Conservation (phyloP, 2,113 vertebrate species). For the Taurulus bubalis region DNA sequence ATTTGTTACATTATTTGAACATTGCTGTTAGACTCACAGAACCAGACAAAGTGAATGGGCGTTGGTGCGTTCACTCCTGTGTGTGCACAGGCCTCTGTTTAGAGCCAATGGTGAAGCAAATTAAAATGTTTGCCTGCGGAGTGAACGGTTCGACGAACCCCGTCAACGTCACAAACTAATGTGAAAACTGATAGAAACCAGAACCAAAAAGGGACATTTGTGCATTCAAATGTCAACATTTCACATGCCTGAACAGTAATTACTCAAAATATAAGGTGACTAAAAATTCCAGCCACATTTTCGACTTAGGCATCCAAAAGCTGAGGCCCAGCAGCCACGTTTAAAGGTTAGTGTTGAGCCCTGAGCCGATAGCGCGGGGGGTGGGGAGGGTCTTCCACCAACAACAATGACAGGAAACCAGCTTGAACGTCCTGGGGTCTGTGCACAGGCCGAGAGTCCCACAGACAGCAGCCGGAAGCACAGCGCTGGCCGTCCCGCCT, state of each 20-base stretch:
- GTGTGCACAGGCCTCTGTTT: neutral
- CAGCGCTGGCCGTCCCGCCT: conserved; percentile 34
- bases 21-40: no score
- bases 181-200: neutral
- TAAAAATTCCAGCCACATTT: neutral
- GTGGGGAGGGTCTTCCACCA: conserved; percentile 37
- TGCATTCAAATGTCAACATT: no score
- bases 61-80: no score
- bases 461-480: conserved; percentile 40
- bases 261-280: neutral
- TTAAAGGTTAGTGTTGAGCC: neutral
- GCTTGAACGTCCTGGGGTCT: conserved; percentile 65
- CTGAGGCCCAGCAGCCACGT: neutral
- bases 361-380: conserved; percentile 6
- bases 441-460: conserved; percentile 47
- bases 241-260: no score
- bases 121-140: no score
- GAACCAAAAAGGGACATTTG: neutral
- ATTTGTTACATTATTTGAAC: no score
- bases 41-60: no score
- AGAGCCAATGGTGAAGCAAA: no score
- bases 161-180: neutral
- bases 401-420: conserved; percentile 82
- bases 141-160: no score
- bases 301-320: neutral